Conservation (phyloP, 2,113 vertebrate genomes). For the Gila orcuttii region DNA sequence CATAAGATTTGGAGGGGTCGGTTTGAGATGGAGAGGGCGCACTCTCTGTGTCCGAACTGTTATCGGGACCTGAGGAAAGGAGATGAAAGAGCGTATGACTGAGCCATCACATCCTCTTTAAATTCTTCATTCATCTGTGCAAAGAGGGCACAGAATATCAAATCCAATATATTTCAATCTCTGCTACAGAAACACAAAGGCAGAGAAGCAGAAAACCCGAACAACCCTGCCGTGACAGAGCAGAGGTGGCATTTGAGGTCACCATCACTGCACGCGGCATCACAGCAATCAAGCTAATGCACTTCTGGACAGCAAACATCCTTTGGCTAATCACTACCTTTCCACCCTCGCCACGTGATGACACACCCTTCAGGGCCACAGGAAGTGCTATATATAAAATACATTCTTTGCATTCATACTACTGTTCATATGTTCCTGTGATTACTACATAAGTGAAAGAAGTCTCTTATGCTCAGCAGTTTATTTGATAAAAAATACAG, state of each 20-base stretch:
- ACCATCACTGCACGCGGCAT: background rate
- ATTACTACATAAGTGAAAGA: background rate
- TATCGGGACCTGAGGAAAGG: conserved; percentile 84
- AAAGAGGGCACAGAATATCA: conserved; percentile 15
- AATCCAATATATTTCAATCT: conserved; percentile 24
- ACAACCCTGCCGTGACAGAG: conserved; percentile 5
- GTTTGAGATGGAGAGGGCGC: conserved; percentile 93
- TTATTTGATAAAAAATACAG: background rate
- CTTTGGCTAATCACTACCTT: conserved; percentile 21
- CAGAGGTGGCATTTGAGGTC: conserved; percentile 12
- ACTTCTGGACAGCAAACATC: conserved; percentile 4
- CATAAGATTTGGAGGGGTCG: conserved; percentile 83
- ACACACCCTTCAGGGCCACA: background rate
- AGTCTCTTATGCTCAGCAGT: background rate
- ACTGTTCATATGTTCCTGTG: no score
- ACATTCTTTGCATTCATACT: background rate
- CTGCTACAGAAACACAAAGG: conserved; percentile 5
- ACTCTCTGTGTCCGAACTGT: conserved; percentile 98
- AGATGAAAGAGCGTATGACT: background rate
- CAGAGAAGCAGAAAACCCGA: background rate
- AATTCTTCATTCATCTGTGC: conserved; percentile 10
- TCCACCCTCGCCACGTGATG: background rate
- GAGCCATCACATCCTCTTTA: conserved; percentile 15
- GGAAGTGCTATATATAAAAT: background rate
- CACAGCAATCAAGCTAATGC: conserved; percentile 24